Evolutionary conservation across 1,140 invertebrate species (phyloP).

Genomic region (Brachionus rotundiformis): DNA sequence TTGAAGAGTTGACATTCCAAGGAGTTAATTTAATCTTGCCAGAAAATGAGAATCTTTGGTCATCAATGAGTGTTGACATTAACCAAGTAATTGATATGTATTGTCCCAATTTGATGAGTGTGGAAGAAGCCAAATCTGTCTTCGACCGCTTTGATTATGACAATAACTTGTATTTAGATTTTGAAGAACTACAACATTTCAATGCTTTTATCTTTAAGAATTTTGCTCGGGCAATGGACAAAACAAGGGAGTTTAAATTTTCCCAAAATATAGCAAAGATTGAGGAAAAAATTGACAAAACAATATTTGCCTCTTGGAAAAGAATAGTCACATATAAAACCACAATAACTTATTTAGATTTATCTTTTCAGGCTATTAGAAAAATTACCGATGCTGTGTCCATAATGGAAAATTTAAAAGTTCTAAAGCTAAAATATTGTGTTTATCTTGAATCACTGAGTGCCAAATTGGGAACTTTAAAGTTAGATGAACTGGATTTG

Average conservation of each 20-base stretch:
- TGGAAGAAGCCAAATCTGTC: background rate
- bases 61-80: background rate
- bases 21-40: conserved; percentile 51
- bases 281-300: background rate
- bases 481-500: conserved; percentile 56
- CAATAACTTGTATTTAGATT: conserved; percentile 9
- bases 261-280: background rate
- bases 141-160: conserved; percentile 16
- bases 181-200: conserved; percentile 18
- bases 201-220: conserved; percentile 45
- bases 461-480: conserved; percentile 55
- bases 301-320: background rate
- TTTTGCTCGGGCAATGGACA: background rate
- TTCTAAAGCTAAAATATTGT: conserved; percentile 45
- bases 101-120: conserved; percentile 30
- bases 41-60: conserved; percentile 33
- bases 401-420: conserved; percentile 43
- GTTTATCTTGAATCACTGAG: conserved; percentile 54
- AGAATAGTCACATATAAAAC: background rate
- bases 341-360: conserved; percentile 51
- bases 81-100: conserved; percentile 22
- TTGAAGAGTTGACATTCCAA: conserved; percentile 44
- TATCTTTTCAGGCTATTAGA: conserved; percentile 55
- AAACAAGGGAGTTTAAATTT: background rate
- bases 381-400: conserved; percentile 39